phyloP scores from a whole-genome alignment of 2,888 invertebrate genomes.

The Entomobrya multifasciata region DNA sequence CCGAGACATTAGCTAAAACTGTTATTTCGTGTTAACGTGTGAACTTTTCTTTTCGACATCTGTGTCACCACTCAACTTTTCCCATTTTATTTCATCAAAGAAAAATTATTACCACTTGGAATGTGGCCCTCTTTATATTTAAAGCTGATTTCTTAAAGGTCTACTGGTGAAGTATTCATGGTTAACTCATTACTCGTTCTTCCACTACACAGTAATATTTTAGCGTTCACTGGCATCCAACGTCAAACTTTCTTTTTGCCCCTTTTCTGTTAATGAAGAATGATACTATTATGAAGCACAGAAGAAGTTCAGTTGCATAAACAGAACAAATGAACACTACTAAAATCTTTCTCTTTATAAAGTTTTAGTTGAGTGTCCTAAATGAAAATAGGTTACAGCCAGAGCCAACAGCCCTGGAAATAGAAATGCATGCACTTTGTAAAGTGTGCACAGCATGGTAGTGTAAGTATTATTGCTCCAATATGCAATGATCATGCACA shows the following conservation, averaged over 20 bases:
- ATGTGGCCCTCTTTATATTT: not conserved
- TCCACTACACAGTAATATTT: not conserved
- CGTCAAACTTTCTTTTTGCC: not conserved
- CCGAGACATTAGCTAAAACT: not conserved
- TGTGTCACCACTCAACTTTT: slow-evolving; percentile 61
- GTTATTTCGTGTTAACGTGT: not conserved
- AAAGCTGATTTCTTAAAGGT: slow-evolving; percentile 15
- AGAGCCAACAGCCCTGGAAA: too few relatives aligned
- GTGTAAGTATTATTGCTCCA: not conserved
- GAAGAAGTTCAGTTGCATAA: slow-evolving; percentile 1
- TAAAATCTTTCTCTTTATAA: not conserved
- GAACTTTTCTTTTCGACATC: slow-evolving; percentile 21
- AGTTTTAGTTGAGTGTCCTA: not conserved
- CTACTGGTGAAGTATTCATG: too few relatives aligned
- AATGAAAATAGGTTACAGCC: slow-evolving; percentile 18
- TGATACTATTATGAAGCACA: not conserved
- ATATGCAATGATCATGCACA: not conserved
- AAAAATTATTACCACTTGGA: slow-evolving; percentile 62
- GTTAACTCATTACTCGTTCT: too few relatives aligned
- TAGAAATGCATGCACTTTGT: slow-evolving; percentile 9
- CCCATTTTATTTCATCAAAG: slow-evolving; percentile 71
- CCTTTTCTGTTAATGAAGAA: not conserved
- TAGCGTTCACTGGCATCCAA: not conserved
- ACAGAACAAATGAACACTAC: not conserved
- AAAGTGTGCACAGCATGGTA: not conserved